These are phyloP conservation scores for Casuarius casuarius DNA, from an alignment of 2,113 vertebrate genomes.

Conservation along the genomic window DNA sequence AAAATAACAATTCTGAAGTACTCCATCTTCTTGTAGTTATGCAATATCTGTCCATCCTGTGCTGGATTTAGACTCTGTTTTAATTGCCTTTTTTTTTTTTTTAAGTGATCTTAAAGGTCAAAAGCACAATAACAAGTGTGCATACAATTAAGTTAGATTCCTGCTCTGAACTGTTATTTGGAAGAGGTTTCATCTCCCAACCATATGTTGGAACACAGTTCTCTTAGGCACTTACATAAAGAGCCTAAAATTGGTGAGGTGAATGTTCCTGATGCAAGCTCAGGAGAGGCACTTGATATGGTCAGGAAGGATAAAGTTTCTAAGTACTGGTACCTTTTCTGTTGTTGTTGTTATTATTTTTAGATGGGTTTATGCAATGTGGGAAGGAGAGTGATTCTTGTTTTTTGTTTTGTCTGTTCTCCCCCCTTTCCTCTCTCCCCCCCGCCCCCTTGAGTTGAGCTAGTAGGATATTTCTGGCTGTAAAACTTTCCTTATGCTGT, in stretches of 20 bases:
- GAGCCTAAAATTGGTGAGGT: background rate
- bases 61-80: background rate
- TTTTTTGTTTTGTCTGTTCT: too few species aligned
- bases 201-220: background rate
- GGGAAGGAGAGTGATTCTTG: background rate
- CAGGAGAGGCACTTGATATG: too few species aligned
- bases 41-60: background rate
- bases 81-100: background rate
- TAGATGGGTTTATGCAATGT: background rate
- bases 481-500: background rate
- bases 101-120: background rate
- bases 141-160: background rate
- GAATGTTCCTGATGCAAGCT: background rate
- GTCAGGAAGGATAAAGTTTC: background rate
- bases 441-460: background rate
- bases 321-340: background rate
- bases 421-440: too few species aligned
- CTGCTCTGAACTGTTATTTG: background rate
- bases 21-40: background rate
- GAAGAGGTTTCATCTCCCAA: background rate
- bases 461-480: background rate
- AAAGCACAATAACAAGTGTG: background rate
- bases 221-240: background rate
- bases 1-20: background rate
- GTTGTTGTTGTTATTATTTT: background rate